These are phyloP conservation scores for Poeciliopsis infans DNA, from an alignment of 2,797 vertebrate species.

Conservation along the genomic window DNA sequence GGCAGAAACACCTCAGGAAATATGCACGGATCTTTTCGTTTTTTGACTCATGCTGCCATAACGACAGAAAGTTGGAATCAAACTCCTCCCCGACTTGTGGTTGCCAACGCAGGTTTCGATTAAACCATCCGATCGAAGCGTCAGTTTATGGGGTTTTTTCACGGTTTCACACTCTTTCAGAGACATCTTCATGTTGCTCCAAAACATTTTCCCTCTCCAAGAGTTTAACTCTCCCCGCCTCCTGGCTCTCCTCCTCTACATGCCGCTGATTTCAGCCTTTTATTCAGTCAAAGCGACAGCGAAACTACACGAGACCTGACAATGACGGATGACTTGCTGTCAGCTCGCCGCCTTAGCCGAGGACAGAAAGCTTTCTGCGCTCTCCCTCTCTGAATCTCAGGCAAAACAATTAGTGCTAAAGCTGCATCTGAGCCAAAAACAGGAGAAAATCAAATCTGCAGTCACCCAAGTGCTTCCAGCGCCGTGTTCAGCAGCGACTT, in stretches of 20 bases:
- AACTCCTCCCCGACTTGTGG: constrained; percentile 8
- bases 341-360: constrained; percentile 56
- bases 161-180: constrained; percentile 4
- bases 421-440: constrained; percentile 35
- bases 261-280: constrained; percentile 31
- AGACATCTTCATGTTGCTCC: neutral
- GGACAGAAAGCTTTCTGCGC: constrained; percentile 75
- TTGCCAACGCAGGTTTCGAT: constrained; percentile 17
- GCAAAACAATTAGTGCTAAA: constrained; percentile 52
- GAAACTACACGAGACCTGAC: constrained; percentile 54
- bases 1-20: constrained; percentile 14
- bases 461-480: constrained; percentile 39
- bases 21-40: neutral
- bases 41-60: constrained; percentile 5
- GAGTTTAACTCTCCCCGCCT: constrained; percentile 1
- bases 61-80: constrained; percentile 23
- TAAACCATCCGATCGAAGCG: constrained; percentile 1
- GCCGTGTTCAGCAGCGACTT: constrained; percentile 48
- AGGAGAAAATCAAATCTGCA: constrained; percentile 58
- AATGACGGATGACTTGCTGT: constrained; percentile 66
- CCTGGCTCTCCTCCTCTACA: neutral
- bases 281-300: constrained; percentile 38
- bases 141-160: constrained; percentile 6
- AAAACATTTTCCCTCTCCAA: neutral
- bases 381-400: constrained; percentile 1